Evolutionary conservation across 2,888 invertebrate species (phyloP).

Genomic region (Drosophila macrospina): DNA sequence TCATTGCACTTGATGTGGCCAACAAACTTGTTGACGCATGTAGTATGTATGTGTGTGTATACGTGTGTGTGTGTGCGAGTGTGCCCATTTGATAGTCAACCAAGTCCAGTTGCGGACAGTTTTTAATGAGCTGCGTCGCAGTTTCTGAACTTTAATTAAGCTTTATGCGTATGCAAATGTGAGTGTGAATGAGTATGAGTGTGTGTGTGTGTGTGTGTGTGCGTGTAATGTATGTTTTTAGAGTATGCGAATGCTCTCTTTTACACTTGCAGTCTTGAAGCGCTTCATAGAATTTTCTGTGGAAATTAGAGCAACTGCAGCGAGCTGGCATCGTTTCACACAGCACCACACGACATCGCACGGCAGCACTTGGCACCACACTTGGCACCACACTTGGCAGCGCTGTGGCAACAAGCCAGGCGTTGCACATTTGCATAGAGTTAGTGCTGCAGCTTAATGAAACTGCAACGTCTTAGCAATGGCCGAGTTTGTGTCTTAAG

Average conservation of each 20-base stretch:
- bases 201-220: conserved; percentile 16
- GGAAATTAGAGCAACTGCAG: conserved; percentile 65
- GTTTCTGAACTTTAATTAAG: conserved; percentile 43
- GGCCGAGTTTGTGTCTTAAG: conserved; percentile 70
- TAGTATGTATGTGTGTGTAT: conserved; percentile 5
- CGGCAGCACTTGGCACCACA: background rate
- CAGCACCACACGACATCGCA: conserved; percentile 2
- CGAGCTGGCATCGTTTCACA: conserved; percentile 38
- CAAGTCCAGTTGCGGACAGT: conserved; percentile 18
- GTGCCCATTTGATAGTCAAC: conserved; percentile 30
- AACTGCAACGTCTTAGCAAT: conserved; percentile 39
- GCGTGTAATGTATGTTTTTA: conserved; percentile 69
- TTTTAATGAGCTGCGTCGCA: conserved; percentile 50
- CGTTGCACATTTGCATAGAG: conserved; percentile 75
- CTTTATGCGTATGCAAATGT: conserved; percentile 56
- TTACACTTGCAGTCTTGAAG: conserved; percentile 1
- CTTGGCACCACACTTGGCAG: background rate
- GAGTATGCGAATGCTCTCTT: conserved; percentile 72
- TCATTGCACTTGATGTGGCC: conserved; percentile 70
- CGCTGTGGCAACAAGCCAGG: conserved; percentile 59
- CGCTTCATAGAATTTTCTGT: conserved; percentile 50
- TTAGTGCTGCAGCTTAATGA: conserved; percentile 42
- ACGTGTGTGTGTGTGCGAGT: conserved; percentile 16
- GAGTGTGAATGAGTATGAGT: background rate
- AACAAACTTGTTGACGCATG: conserved; percentile 22